These are phyloP conservation scores for Drosophila anceps DNA, from an alignment of 2,888 invertebrate species.

Conservation along the genomic window DNA sequence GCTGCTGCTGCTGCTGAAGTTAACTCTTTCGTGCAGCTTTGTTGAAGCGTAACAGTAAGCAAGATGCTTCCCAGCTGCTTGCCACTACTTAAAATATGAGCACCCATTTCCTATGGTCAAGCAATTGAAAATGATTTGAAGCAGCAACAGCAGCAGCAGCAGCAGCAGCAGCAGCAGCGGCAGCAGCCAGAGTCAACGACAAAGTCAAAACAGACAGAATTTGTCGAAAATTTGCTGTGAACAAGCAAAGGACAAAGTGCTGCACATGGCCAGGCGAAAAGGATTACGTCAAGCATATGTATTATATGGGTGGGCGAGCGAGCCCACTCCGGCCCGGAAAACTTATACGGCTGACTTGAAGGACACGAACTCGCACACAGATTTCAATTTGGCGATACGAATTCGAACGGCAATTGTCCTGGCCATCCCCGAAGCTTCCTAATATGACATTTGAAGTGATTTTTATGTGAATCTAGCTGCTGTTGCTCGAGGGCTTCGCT, in stretches of 20 bases:
- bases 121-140: constrained; percentile 81
- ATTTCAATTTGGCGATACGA: constrained; percentile 81
- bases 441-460: constrained; percentile 82
- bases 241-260: constrained; percentile 79
- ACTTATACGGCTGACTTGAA: constrained; percentile 69
- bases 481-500: constrained; percentile 53
- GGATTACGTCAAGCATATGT: constrained; percentile 83
- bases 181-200: constrained; percentile 33
- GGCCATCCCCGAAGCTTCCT: constrained; percentile 57
- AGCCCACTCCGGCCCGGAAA: constrained; percentile 24
- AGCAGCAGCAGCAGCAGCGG: constrained; percentile 12
- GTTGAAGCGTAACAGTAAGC: constrained; percentile 81
- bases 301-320: constrained; percentile 67
- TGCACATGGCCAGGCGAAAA: constrained; percentile 75
- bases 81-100: constrained; percentile 81
- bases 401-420: constrained; percentile 78
- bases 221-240: constrained; percentile 79
- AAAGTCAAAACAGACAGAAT: constrained; percentile 80
- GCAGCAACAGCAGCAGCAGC: constrained; percentile 36
- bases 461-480: constrained; percentile 82
- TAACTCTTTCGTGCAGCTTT: constrained; percentile 66
- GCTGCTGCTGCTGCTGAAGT: constrained; percentile 5
- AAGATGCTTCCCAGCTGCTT: constrained; percentile 66
- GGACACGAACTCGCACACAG: constrained; percentile 65
- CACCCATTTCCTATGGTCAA: constrained; percentile 79